Evolutionary conservation across 2,888 invertebrate species (phyloP).

Genomic region (Chymomyza fuscimana): DNA sequence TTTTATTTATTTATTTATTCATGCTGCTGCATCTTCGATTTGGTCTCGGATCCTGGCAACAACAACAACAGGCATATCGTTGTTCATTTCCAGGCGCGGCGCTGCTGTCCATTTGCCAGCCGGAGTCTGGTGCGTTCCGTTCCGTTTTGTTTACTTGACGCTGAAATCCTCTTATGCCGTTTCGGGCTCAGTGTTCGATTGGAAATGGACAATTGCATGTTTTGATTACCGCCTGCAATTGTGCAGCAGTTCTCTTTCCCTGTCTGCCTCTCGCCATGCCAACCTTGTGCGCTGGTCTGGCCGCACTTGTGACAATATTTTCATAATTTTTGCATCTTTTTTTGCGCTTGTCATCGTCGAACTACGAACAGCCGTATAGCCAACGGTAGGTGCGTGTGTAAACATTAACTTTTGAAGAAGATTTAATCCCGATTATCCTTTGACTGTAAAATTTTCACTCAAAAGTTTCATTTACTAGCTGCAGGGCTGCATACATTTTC

Average conservation of each 20-base stretch:
- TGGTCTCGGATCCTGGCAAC: constrained; percentile 24
- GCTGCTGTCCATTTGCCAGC: background rate
- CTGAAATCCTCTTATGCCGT: constrained; percentile 69
- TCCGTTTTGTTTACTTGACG: constrained; percentile 67
- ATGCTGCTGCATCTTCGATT: constrained; percentile 66
- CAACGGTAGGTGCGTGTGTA: constrained; percentile 78
- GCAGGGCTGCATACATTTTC: constrained; percentile 25
- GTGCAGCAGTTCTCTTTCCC: constrained; percentile 50
- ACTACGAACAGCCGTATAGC: constrained; percentile 42
- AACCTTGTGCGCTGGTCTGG: constrained; percentile 15
- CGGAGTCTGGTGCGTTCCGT: constrained; percentile 7
- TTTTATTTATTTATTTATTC: constrained; percentile 66
- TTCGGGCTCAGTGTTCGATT: constrained; percentile 46
- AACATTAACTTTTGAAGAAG: constrained; percentile 80
- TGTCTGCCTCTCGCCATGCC: constrained; percentile 21
- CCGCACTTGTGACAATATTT: constrained; percentile 78
- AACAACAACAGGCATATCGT: background rate
- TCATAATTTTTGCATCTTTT: constrained; percentile 74
- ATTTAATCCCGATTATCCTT: constrained; percentile 79
- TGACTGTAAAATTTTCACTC: constrained; percentile 76
- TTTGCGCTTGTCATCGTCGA: constrained; percentile 40
- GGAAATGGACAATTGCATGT: constrained; percentile 66
- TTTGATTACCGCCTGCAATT: constrained; percentile 75
- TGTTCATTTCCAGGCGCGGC: constrained; percentile 14
- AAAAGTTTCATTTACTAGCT: constrained; percentile 46